These are phyloP conservation scores for Tetragonula clypearis DNA, from an alignment of 1,140 invertebrate genomes.

Conservation along the genomic window DNA sequence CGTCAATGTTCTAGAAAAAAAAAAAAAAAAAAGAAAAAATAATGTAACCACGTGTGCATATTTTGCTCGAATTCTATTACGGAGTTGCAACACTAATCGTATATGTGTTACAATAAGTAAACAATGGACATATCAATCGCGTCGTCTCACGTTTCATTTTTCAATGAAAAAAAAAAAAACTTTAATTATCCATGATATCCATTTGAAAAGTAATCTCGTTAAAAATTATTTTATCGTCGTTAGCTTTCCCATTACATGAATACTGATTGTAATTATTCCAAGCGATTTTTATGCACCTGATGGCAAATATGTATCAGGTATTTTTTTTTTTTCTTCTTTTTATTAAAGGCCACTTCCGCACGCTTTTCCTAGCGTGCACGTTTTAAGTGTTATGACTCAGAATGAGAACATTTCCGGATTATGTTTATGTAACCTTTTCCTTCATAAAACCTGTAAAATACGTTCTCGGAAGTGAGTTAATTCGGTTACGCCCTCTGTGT, in stretches of 20 bases:
- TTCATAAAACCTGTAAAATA: background rate
- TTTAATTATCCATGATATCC: background rate
- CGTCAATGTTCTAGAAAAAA: too few relatives aligned
- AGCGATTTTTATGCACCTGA: too few relatives aligned
- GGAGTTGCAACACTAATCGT: too few relatives aligned
- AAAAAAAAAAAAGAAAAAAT: too few relatives aligned
- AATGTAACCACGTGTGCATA: too few relatives aligned
- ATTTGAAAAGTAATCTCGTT: background rate
- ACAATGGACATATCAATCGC: background rate
- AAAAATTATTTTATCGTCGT: background rate
- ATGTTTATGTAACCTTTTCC: background rate
- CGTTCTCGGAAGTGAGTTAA: background rate
- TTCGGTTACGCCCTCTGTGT: background rate
- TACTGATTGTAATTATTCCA: background rate
- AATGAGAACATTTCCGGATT: background rate
- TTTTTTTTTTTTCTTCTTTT: too few relatives aligned
- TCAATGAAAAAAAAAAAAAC: background rate
- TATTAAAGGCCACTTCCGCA: background rate
- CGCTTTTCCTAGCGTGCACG: background rate
- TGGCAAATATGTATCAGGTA: too few relatives aligned
- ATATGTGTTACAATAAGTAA: too few relatives aligned
- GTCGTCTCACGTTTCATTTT: background rate
- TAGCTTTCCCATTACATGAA: background rate
- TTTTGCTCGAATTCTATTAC: too few relatives aligned
- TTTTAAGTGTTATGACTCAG: background rate